Evolutionary conservation across 2,888 invertebrate species (phyloP), one percentile per base, ranked within the genome.

Genomic region (Nemurella pictetii): DNA sequence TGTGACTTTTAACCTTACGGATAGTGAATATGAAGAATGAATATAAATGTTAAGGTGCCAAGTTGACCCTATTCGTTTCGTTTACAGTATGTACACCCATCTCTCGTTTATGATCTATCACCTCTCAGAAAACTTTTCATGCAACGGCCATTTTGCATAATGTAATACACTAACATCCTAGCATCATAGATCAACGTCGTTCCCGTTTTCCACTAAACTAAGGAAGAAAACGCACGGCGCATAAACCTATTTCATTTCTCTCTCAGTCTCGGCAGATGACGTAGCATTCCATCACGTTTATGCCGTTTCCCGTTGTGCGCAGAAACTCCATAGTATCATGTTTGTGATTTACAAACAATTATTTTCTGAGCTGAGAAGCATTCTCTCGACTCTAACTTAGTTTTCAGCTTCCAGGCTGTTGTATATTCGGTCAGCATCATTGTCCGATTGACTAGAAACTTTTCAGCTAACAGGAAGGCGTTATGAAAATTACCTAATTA

Each of bases 101-200:
- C 29, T 29, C 80, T 27, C 55, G 82, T 82, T 82, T 82, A 72
- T 82, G 82, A 82, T 82, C 55, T 82, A 82, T 82, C 72, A 72
- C 82, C 82, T 82, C 27, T 82, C 82, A n/a, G 29, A 72, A 78
- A 82, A 82, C 27, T 82, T 82, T 82, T 30, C 82, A 26, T 55
- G 36, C 15, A 55, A 72, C 82, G 82, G 82, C 36, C 82, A 82
- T 82, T 82, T 82, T 82, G 82, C 82, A 82, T 82, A 82, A 82
- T 82, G 82, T 82, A 82, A 82, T 82, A 82, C 82, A 82, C 82
- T 82, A 82, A 82, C 82, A 55, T 82, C 72, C 82, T 27, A 28
- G 72, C 27, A 55, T 29, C 28, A 55, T 82, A 55, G 15, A 72
- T 82, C 82, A 55, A 82, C 27, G 82, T 82, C 82, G 55, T 3